Base-by-base conservation (phyloP, 2,113 vertebrate genomes). In the Pygathrix nemaeus region DNA sequence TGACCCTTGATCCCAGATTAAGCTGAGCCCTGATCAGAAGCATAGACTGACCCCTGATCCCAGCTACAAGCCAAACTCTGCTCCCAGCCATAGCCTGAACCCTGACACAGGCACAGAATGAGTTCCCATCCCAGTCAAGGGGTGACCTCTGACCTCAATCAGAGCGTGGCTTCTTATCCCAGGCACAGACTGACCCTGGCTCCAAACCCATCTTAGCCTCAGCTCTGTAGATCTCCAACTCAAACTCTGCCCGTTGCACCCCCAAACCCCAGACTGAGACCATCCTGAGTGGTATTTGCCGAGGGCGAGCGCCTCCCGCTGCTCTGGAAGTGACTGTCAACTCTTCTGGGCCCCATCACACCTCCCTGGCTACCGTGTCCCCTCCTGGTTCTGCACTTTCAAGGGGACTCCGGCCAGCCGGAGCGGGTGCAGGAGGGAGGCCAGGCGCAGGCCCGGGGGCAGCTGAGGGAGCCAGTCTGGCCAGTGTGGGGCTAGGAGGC, bases 331-430 rank as follows among this genome's bases (percentile, higher is more conserved):
- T 18, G 25, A 38, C 3, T 0, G 40, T 23, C 18, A 6, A 0
- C 14, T 13, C 59, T 45, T 20, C 57, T 17, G 43, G 32, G 38
- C 35, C 88, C 59, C 70, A 32, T 21, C 68, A 50, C 32, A 6
- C 57, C 13, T 20, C 7, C 38, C 10, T 21, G 2, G 7, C 10
- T 8, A 57, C 1, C 3, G 0, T 3, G 27, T 52, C n/a, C n/a
- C 57, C 21, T 40, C 38, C 38, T 40, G 38, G 38, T 40, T n/a
- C 80, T 57, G 38, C 35, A 59, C 14, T 43, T 88, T 40, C 52
- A 25, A 40, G n/a, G 79, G 83, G 59, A 23, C 32, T 10, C 21
- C 13, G 55, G 55, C 40, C 40, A 43, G 90, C 20, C 0, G 18
- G 66, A 40, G 38, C 0, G 2, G 25, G 13, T 3, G 8, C 23